Evolutionary conservation across 2,888 invertebrate species (phyloP).

Genomic region (Patella depressa): DNA sequence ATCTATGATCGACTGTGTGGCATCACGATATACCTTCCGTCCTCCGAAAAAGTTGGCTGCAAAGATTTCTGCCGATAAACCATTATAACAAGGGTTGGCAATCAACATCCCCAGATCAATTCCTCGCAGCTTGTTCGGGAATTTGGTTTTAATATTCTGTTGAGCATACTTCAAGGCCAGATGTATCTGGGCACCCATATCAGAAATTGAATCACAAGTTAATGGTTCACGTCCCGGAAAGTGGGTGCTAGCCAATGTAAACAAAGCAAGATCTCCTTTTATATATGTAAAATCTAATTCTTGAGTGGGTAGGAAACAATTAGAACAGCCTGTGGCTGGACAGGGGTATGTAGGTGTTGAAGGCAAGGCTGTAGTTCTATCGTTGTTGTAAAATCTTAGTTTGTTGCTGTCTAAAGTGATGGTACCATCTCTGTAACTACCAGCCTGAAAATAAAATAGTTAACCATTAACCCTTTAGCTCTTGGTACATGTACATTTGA

Average conservation of each 20-base stretch:
- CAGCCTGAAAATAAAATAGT: constrained; percentile 48
- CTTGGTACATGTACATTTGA: neutral
- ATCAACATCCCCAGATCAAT: constrained; percentile 55
- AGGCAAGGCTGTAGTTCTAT: constrained; percentile 31
- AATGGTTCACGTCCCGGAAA: constrained; percentile 43
- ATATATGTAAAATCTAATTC: constrained; percentile 40
- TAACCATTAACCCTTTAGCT: neutral
- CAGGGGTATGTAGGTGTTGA: constrained; percentile 47
- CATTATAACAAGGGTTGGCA: constrained; percentile 54
- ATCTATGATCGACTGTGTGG: constrained; percentile 43
- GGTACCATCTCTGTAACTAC: constrained; percentile 38
- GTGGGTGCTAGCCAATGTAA: constrained; percentile 54
- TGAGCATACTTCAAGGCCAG: constrained; percentile 60
- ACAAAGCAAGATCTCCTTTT: constrained; percentile 57
- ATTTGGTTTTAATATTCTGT: constrained; percentile 29
- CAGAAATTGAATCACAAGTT: constrained; percentile 49
- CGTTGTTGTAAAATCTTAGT: constrained; percentile 43
- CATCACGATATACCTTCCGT: constrained; percentile 41
- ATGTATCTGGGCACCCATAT: constrained; percentile 42
- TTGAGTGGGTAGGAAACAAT: constrained; percentile 47
- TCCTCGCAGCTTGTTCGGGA: constrained; percentile 39
- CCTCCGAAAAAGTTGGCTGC: constrained; percentile 52
- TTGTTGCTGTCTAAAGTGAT: constrained; percentile 36
- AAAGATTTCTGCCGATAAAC: constrained; percentile 44
- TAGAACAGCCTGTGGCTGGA: constrained; percentile 47